These are phyloP conservation scores for Fulmarus glacialis DNA, from an alignment of 2,113 vertebrate species.

Conservation along the genomic window DNA sequence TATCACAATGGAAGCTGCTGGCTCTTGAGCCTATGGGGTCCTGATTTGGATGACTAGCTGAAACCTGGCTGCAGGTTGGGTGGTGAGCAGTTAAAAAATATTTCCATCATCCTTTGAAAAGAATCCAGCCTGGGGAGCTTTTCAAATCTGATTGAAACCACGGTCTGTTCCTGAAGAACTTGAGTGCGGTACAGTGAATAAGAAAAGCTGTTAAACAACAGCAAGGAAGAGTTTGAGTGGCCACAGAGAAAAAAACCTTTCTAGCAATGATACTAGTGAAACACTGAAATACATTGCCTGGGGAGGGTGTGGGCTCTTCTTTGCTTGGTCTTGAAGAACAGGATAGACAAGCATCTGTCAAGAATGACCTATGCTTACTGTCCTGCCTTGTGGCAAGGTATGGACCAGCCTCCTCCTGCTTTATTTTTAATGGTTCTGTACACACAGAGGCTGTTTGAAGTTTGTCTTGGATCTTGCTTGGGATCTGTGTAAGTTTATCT, in stretches of 20 bases:
- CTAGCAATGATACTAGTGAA: background rate
- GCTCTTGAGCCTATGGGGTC: background rate
- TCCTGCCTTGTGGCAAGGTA: constrained; percentile 34
- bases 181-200: background rate
- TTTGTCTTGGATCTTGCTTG: constrained; percentile 45
- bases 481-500: constrained; percentile 17
- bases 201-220: background rate
- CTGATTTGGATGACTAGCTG: background rate
- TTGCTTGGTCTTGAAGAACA: constrained; percentile 18
- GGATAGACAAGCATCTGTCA: constrained; percentile 35
- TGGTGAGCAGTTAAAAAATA: background rate
- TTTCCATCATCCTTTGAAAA: background rate
- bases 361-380: background rate
- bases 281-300: background rate
- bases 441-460: constrained; percentile 31
- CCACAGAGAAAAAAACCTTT: background rate
- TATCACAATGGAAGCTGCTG: background rate
- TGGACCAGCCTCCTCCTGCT: background rate
- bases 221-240: background rate
- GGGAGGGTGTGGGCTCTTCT: background rate
- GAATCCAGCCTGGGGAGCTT: background rate
- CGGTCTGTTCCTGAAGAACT: background rate
- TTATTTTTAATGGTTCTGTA: constrained; percentile 4
- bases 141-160: background rate
- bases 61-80: background rate